Percentiles rank a stretch among this genome's conserved stretches.
Evolutionary conservation across 2,888 invertebrate species (phyloP).

Genomic region (Mesodorylaimus sp.): DNA sequence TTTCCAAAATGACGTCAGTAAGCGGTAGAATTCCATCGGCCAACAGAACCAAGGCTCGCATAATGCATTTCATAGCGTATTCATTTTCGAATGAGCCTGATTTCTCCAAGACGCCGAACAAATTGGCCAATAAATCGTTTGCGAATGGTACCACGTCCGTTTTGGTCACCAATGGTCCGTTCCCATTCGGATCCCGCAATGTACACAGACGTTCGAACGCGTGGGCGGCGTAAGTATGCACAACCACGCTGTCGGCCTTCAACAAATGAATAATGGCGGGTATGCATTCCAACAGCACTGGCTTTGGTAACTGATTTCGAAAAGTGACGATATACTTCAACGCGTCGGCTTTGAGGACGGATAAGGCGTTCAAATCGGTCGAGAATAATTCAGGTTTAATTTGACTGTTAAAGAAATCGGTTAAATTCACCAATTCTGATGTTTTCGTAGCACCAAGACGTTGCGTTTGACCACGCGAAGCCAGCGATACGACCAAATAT

Average conservation of each 20-base stretch:
- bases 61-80: slow-evolving; percentile 76
- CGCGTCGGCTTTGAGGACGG: slow-evolving; percentile 84
- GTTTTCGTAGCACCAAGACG: slow-evolving; percentile 70
- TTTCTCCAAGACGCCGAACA: slow-evolving; percentile 53
- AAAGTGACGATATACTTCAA: slow-evolving; percentile 92
- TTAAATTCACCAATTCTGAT: slow-evolving; percentile 50
- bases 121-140: slow-evolving; percentile 48
- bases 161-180: not conserved
- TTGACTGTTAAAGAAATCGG: slow-evolving; percentile 68
- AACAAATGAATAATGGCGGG: slow-evolving; percentile 62
- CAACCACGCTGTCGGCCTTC: slow-evolving; percentile 56
- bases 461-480: slow-evolving; percentile 66
- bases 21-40: not conserved
- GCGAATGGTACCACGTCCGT: slow-evolving; percentile 21
- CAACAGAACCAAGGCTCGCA: slow-evolving; percentile 14
- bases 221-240: slow-evolving; percentile 84
- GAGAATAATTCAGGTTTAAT: slow-evolving; percentile 65
- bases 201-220: slow-evolving; percentile 68
- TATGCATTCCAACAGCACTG: slow-evolving; percentile 52
- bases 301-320: slow-evolving; percentile 63
- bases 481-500: slow-evolving; percentile 83
- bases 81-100: slow-evolving; percentile 74
- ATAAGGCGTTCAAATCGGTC: slow-evolving; percentile 28
- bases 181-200: slow-evolving; percentile 39
- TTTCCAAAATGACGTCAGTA: not conserved